phyloP scores from a whole-genome alignment of 2,888 invertebrate genomes.

The Ecliptopera silaceata region DNA sequence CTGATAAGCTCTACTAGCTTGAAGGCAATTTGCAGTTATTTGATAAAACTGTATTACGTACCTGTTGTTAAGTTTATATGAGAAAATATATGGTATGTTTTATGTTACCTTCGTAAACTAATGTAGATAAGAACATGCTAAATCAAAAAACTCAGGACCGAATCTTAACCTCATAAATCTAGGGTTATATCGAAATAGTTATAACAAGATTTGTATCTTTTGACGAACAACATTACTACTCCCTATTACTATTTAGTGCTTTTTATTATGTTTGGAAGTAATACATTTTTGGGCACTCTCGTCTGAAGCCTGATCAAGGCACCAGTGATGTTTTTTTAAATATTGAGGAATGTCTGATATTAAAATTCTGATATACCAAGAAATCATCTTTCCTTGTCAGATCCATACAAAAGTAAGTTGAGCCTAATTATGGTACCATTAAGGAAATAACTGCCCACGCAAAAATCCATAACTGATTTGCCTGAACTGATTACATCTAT shows the following conservation, averaged over 20 bases:
- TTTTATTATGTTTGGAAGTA: no score
- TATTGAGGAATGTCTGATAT: slow-evolving; percentile 1
- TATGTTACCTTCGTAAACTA: background rate
- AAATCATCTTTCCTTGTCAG: slow-evolving; percentile 19
- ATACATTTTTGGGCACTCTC: no score
- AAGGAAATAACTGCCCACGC: slow-evolving; percentile 27
- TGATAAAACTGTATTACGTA: slow-evolving; percentile 18
- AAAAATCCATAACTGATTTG: slow-evolving; percentile 31
- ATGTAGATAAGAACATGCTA: no score
- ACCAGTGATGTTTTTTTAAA: background rate
- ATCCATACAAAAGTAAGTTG: slow-evolving; percentile 20
- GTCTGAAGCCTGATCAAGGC: background rate
- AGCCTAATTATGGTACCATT: slow-evolving; percentile 20
- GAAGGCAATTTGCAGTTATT: slow-evolving; percentile 39
- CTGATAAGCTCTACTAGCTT: slow-evolving; percentile 34
- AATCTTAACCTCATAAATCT: no score
- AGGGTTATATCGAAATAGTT: no score
- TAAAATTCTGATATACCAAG: slow-evolving; percentile 14
- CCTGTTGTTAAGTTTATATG: slow-evolving; percentile 2
- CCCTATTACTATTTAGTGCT: no score
- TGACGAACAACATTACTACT: no score
- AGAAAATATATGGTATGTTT: background rate
- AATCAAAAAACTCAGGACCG: background rate
- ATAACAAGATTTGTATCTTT: no score
- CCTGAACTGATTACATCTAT: slow-evolving; percentile 35